These are phyloP conservation scores for Sebastes diaconus DNA, from an alignment of 2,797 vertebrate species.

Conservation along the genomic window DNA sequence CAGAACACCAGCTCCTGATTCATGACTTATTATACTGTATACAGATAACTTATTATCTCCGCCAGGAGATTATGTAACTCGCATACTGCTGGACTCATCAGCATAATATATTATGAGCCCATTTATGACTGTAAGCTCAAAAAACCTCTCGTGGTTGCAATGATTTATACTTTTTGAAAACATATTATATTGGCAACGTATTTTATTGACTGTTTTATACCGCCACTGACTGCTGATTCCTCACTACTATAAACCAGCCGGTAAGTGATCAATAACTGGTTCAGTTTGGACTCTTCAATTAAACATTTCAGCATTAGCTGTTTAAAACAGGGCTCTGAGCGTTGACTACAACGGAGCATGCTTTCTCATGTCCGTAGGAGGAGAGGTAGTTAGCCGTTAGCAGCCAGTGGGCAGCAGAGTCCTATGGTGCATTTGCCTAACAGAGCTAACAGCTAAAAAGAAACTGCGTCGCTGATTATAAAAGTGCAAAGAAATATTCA, in stretches of 20 bases:
- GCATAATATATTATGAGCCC: not conserved
- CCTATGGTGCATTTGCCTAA: no score
- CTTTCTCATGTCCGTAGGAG: not conserved
- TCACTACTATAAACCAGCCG: no score
- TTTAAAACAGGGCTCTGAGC: not conserved
- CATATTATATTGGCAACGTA: not conserved
- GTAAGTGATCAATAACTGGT: not conserved
- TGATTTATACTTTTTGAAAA: not conserved
- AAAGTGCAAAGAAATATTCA: not conserved
- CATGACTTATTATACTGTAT: not conserved
- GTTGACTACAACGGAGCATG: not conserved
- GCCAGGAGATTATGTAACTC: not conserved
- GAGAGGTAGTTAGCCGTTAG: no score
- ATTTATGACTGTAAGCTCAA: not conserved
- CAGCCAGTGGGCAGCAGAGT: no score
- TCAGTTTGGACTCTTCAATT: not conserved
- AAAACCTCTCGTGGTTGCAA: not conserved
- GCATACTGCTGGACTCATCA: not conserved
- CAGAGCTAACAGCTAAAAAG: not conserved
- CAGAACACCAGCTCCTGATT: constrained; percentile 28
- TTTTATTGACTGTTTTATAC: not conserved
- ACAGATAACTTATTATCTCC: not conserved
- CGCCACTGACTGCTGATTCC: not conserved
- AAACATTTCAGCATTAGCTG: not conserved
- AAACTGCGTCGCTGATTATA: not conserved